Percentiles rank a stretch among this genome's conserved stretches.
Conservation (phyloP, 1,140 invertebrate genomes). For the Zaprionus taronus region DNA sequence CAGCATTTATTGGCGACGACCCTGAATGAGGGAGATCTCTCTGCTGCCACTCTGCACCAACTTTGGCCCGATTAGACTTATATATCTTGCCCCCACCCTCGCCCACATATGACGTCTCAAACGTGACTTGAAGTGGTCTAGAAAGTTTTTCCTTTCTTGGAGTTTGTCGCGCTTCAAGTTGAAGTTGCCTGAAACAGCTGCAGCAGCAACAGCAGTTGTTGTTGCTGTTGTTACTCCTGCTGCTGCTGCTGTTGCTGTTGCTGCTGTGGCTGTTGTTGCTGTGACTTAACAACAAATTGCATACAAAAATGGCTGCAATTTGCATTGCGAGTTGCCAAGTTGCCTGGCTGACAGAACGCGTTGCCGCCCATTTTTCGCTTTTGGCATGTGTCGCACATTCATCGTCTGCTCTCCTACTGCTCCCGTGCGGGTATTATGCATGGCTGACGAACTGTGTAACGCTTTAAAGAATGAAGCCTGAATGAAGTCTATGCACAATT, state of each 20-base stretch:
- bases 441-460: not conserved
- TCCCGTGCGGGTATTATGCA: slow-evolving; percentile 20
- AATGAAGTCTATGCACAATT: not conserved
- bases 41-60: not conserved
- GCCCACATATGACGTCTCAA: slow-evolving; percentile 1
- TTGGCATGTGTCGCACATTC: slow-evolving; percentile 54
- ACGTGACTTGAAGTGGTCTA: slow-evolving; percentile 25
- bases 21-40: not conserved
- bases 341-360: slow-evolving; percentile 6
- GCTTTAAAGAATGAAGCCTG: not conserved
- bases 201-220: slow-evolving; percentile 11
- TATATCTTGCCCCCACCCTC: not conserved
- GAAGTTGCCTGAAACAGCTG: slow-evolving; percentile 20
- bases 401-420: slow-evolving; percentile 32
- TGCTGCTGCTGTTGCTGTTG: too few species aligned
- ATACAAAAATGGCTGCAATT: slow-evolving; percentile 69
- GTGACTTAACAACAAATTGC: slow-evolving; percentile 63
- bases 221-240: slow-evolving; percentile 16
- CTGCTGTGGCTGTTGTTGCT: slow-evolving; percentile 10
- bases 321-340: slow-evolving; percentile 52
- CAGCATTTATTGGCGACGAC: slow-evolving; percentile 40
- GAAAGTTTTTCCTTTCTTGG: slow-evolving; percentile 22
- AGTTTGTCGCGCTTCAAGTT: slow-evolving; percentile 15
- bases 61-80: slow-evolving; percentile 23
- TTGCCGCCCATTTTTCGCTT: slow-evolving; percentile 32